Base-by-base conservation (phyloP, 2,888 invertebrate genomes). In the Lymantria dispar region DNA sequence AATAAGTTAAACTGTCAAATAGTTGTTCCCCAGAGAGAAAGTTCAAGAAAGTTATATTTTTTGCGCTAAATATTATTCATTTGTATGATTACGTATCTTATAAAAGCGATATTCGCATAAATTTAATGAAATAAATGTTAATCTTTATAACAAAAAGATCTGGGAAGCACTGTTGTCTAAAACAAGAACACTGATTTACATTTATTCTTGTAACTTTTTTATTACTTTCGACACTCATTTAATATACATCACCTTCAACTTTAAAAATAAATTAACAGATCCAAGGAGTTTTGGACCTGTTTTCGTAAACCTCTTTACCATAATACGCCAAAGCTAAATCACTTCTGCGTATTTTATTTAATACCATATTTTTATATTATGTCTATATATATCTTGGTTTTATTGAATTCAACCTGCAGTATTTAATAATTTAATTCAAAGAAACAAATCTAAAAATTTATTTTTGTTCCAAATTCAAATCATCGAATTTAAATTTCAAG, bases 181-280 rank as follows among this genome's bases (percentile, higher is more conserved):
- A 29, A 36, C 3, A 29, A 41, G 42, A 51, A 56, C 42, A 13
- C 43, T 30, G 36, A 50, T 56, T 52, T 45, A 43, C 45, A 55
- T 55, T 54, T 48, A 45, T 49, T 22, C 8, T 43, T 40, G 41
- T 12, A 52, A 43, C 11, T 50, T 54, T 51, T 47, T 48, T 47
- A 38, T 50, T 47, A 39, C 48, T 48, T 56, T 53, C 48, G 44
- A 50, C 48, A 12, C 10, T 22, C 12, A 47, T 52, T 50, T 40
- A 62, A 49, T 53, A 54, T 50, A 56, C 56, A 55, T 57, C 52
- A 59, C 58, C 56, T 59, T 65, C 56, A 54, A 56, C 49, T 57
- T 54, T 54, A 45, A 48, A 57, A 58, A 57, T 56, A 64, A 65
- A 54, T 41, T 40, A 55, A 53, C 50, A 56, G 49, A 50, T 43